Percentiles rank a stretch among this genome's conserved stretches.
Conservation (phyloP, 2,113 vertebrate genomes). For the Zonotrichia leucophrys region DNA sequence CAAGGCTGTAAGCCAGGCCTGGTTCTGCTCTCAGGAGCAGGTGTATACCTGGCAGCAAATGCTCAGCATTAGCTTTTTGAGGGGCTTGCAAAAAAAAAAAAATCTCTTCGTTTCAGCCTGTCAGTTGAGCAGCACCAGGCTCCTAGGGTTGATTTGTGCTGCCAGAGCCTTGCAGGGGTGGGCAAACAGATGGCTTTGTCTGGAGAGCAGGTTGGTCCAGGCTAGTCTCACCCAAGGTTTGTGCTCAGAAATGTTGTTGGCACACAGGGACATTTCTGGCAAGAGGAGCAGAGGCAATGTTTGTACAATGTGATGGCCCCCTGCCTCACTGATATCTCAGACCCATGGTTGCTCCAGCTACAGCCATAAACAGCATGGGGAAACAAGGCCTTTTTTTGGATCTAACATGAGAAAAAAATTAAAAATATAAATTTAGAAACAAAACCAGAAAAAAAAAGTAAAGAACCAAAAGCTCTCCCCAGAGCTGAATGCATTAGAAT, state of each 20-base stretch:
- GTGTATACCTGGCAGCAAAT: conserved; percentile 14
- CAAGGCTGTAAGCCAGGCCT: neutral
- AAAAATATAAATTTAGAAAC: neutral
- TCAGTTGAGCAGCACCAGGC: neutral
- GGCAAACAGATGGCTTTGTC: conserved; percentile 48
- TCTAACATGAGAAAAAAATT: neutral
- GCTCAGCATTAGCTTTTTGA: neutral
- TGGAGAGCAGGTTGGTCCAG: neutral
- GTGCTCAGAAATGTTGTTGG: neutral
- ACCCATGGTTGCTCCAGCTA: neutral
- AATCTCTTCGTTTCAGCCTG: neutral
- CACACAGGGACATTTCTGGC: neutral
- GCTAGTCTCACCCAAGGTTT: neutral
- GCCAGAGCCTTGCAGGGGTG: neutral
- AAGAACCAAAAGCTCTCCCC: neutral
- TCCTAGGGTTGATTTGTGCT: conserved; percentile 10
- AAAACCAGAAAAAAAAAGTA: no score
- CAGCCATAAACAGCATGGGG: neutral
- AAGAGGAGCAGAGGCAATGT: neutral
- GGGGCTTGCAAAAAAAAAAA: neutral
- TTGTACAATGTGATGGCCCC: neutral
- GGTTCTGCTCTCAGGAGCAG: neutral
- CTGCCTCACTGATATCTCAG: neutral
- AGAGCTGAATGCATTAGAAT: neutral
- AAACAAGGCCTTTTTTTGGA: neutral